These are phyloP conservation scores for Uloborus plumipes DNA, from an alignment of 2,888 invertebrate species.

Conservation along the genomic window DNA sequence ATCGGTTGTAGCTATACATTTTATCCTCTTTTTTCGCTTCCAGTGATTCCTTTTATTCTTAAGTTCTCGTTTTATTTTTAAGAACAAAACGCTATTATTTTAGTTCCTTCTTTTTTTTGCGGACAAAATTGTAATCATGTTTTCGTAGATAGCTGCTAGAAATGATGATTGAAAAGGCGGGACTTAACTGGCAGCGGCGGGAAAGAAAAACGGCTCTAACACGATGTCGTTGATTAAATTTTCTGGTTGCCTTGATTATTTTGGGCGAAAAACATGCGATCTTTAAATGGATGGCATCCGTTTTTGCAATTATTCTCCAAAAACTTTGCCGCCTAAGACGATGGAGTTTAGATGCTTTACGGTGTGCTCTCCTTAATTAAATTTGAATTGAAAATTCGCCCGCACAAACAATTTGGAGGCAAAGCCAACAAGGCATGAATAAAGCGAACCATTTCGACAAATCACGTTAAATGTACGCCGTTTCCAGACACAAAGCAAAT, in stretches of 20 bases:
- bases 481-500: too few species aligned
- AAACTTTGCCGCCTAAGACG: too few species aligned
- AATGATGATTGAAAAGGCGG: conserved; percentile 45
- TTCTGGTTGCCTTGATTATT: conserved; percentile 20
- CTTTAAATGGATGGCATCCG: too few species aligned
- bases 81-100: conserved; percentile 42
- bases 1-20: conserved; percentile 12
- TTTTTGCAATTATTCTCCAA: too few species aligned
- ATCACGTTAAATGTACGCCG: too few species aligned
- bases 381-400: too few species aligned
- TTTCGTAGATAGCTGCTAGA: conserved; percentile 12
- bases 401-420: too few species aligned
- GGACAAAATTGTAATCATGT: conserved; percentile 41
- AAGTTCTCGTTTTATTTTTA: conserved; percentile 24
- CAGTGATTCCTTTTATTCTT: neutral
- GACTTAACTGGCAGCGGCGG: neutral
- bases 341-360: too few species aligned
- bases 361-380: too few species aligned
- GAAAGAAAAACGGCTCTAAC: conserved; percentile 7
- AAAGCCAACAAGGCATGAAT: too few species aligned
- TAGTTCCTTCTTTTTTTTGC: neutral
- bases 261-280: too few species aligned
- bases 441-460: too few species aligned
- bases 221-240: conserved; percentile 38
- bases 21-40: conserved; percentile 9